A percentile compares a stretch with the other conserved stretches of the same genome.
Evolutionary conservation across 2,888 invertebrate species (phyloP).

Genomic region (Euzophera pinguis): DNA sequence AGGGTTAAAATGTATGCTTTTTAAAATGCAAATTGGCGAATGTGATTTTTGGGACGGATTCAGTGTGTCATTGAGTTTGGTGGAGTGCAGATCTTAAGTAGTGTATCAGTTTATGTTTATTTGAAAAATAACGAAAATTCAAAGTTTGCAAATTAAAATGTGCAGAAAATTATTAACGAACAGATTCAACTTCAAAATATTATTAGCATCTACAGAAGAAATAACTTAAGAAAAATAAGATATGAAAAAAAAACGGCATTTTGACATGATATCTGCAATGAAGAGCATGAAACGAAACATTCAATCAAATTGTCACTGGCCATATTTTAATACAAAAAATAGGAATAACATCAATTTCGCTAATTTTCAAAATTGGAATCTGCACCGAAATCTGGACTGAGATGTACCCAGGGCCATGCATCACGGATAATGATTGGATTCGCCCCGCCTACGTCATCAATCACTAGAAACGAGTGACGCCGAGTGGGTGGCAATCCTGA

Average conservation of each 20-base stretch:
- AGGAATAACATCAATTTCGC: conserved; percentile 21
- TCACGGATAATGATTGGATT: conserved; percentile 78
- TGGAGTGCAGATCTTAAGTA: conserved; percentile 47
- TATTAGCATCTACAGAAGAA: no score
- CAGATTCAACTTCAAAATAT: no score
- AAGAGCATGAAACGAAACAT: neutral
- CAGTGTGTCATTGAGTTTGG: conserved; percentile 59
- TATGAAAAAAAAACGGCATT: neutral
- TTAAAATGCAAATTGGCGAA: conserved; percentile 53
- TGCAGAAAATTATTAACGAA: no score
- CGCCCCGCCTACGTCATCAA: conserved; percentile 78
- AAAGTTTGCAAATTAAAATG: no score
- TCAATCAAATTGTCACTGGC: neutral
- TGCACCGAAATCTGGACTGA: conserved; percentile 48
- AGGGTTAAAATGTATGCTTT: conserved; percentile 72
- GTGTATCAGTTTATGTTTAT: conserved; percentile 1
- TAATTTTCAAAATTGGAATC: conserved; percentile 47
- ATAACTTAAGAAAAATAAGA: neutral
- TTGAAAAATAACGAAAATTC: no score
- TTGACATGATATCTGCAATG: no score
- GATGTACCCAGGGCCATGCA: conserved; percentile 72
- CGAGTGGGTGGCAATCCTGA: conserved; percentile 44
- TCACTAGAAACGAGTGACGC: conserved; percentile 67
- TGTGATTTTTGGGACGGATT: conserved; percentile 46
- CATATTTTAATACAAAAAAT: conserved; percentile 10